phyloP scores from a whole-genome alignment of 1,140 invertebrate genomes.

The Drosophila obscura region DNA sequence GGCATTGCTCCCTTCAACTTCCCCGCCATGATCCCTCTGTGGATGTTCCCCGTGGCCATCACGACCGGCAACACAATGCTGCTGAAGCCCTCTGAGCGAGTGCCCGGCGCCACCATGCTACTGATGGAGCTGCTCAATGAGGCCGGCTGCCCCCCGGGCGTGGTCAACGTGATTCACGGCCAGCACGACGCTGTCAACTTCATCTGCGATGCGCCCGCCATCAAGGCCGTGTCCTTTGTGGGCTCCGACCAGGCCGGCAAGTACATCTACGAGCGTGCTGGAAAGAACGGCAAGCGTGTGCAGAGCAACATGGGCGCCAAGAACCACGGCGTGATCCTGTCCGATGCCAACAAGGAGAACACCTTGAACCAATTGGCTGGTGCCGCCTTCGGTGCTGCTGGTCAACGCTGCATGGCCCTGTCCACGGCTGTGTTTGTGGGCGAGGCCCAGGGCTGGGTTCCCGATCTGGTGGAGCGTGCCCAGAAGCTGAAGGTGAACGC shows the following conservation, averaged over 20 bases:
- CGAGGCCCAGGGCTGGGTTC: slow-evolving; percentile 96
- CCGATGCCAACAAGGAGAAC: slow-evolving; percentile 98
- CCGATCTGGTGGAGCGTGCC: slow-evolving; percentile 94
- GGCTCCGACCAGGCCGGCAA: slow-evolving; percentile 98
- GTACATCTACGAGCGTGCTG: slow-evolving; percentile 97
- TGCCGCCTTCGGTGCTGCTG: slow-evolving; percentile 97
- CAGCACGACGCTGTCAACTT: slow-evolving; percentile 97
- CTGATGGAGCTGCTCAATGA: slow-evolving; percentile 88
- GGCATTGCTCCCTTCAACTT: slow-evolving; percentile 98
- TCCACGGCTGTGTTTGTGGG: slow-evolving; percentile 99
- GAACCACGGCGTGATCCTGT: slow-evolving; percentile 98
- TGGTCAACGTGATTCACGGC: slow-evolving; percentile 94
- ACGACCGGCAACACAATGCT: slow-evolving; percentile 94
- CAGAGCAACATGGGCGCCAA: slow-evolving; percentile 99
- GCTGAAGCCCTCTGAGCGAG: slow-evolving; percentile 97
- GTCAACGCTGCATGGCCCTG: slow-evolving; percentile 99
- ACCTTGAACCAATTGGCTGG: slow-evolving; percentile 97
- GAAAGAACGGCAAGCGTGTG: slow-evolving; percentile 95
- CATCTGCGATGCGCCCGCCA: slow-evolving; percentile 97
- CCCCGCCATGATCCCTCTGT: slow-evolving; percentile 99
- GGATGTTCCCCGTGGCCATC: slow-evolving; percentile 98
- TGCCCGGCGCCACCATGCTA: slow-evolving; percentile 98
- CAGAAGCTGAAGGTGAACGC: slow-evolving; percentile 97
- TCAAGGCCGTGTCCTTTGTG: slow-evolving; percentile 99
- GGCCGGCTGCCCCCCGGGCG: slow-evolving; percentile 91